phyloP scores from a whole-genome alignment of 2,113 vertebrate genomes.

The Pristiophorus japonicus region DNA sequence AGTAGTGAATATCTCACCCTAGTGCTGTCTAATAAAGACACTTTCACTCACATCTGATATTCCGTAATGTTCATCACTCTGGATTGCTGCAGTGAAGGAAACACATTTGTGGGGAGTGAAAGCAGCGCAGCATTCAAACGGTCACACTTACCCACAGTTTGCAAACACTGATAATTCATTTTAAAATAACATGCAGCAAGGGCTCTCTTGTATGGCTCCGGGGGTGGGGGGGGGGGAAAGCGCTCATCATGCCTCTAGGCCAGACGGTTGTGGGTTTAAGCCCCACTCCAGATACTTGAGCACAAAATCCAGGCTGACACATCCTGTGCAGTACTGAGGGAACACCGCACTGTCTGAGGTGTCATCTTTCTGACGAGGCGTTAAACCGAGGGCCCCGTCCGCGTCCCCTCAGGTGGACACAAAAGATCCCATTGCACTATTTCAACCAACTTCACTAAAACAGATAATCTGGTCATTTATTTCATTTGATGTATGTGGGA shows the following conservation, averaged over 20 bases:
- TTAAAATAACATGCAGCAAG: neutral
- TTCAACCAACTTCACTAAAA: neutral
- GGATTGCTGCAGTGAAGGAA: neutral
- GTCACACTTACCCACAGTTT: neutral
- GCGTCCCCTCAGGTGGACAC: neutral
- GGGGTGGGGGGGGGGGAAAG: no score
- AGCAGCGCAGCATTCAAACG: neutral
- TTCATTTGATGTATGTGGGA: neutral
- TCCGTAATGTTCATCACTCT: neutral
- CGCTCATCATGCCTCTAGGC: neutral
- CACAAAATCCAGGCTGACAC: neutral
- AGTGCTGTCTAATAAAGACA: neutral
- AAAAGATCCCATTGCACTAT: neutral
- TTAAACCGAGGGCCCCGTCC: neutral
- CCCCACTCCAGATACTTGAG: no score
- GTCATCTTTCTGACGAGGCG: neutral
- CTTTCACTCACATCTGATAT: constrained; percentile 1
- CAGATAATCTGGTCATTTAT: neutral
- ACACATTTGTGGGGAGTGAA: neutral
- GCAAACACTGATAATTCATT: neutral
- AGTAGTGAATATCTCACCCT: neutral
- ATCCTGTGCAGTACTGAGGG: neutral
- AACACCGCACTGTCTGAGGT: neutral
- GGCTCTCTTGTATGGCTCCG: neutral
- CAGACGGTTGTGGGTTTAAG: neutral